Percentiles rank a stretch among this genome's conserved stretches.
phyloP scores from a whole-genome alignment of 2,797 vertebrate species.

The Cyclura pinguis region DNA sequence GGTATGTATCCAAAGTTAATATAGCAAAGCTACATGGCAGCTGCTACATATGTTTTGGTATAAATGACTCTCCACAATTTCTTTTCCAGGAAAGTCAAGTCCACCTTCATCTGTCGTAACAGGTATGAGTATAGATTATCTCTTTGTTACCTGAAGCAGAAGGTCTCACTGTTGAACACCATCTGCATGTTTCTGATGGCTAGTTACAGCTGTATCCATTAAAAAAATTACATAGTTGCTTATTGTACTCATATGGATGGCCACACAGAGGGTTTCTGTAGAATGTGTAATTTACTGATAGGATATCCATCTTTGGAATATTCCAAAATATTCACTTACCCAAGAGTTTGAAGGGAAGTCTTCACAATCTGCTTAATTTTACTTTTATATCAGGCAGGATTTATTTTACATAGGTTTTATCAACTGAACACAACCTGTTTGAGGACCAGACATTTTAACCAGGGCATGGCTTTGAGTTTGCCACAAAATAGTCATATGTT shows the following conservation, averaged over 20 bases:
- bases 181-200: not conserved
- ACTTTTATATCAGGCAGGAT: not conserved
- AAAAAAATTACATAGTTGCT: not conserved
- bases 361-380: not conserved
- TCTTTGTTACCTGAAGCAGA: not conserved
- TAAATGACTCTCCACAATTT: not conserved
- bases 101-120: not conserved
- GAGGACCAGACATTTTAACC: not conserved
- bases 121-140: conserved; percentile 8
- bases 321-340: not conserved
- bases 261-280: not conserved
- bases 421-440: not conserved
- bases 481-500: not conserved
- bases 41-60: not conserved
- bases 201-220: not conserved
- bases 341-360: not conserved
- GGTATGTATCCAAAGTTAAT: not conserved
- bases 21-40: too few relatives aligned
- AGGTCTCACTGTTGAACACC: not conserved
- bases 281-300: not conserved
- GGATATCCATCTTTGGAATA: not conserved
- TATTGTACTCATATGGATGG: not conserved
- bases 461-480: not conserved
- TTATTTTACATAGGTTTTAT: not conserved
- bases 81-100: not conserved